Percentiles rank a stretch among this genome's conserved stretches.
Conservation (phyloP, 1,140 invertebrate genomes). For the Saccostrea glomerata region DNA sequence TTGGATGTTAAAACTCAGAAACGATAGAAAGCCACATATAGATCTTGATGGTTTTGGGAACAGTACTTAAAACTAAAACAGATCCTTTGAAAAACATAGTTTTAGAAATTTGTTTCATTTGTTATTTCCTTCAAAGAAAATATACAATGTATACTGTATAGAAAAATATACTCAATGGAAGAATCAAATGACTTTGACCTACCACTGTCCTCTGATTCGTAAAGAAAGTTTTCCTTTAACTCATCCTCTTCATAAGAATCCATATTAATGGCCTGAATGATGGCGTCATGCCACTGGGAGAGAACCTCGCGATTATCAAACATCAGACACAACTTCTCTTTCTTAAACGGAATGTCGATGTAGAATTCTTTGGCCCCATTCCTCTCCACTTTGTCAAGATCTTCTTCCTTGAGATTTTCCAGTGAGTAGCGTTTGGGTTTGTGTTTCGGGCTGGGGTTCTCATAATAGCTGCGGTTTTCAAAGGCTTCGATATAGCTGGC, state of each 20-base stretch:
- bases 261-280: conserved; percentile 24
- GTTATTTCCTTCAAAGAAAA: too few species aligned
- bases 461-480: not conserved
- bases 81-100: too few species aligned
- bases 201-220: conserved; percentile 28
- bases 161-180: not conserved
- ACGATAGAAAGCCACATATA: too few species aligned
- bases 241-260: not conserved
- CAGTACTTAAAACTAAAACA: too few species aligned
- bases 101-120: too few species aligned
- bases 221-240: conserved; percentile 32
- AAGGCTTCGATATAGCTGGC: not conserved
- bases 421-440: conserved; percentile 4
- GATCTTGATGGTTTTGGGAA: too few species aligned
- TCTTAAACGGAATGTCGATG: conserved; percentile 22
- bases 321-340: conserved; percentile 24
- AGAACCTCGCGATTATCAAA: not conserved
- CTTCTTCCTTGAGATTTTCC: not conserved
- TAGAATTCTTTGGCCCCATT: conserved; percentile 17
- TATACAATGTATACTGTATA: too few species aligned
- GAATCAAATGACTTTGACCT: not conserved
- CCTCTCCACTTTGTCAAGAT: conserved; percentile 17
- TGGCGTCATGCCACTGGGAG: not conserved
- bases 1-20: too few species aligned
- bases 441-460: conserved; percentile 18